phyloP scores from a whole-genome alignment of 2,797 vertebrate species.

The Sebastes nivosus region DNA sequence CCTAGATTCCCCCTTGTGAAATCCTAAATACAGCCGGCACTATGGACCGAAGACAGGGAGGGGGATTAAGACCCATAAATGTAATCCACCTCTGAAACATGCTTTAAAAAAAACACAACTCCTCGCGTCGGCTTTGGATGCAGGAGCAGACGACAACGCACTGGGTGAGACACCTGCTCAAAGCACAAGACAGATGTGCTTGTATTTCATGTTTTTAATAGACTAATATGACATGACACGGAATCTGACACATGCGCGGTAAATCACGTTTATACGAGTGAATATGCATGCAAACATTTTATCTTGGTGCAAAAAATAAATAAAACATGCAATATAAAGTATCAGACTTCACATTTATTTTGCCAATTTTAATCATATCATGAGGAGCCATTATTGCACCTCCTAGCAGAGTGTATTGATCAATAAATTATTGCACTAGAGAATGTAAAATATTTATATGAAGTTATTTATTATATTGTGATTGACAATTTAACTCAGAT shows the following conservation, averaged over 20 bases:
- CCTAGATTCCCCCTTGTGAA: conserved; percentile 47
- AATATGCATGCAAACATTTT: not conserved
- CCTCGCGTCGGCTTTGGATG: not conserved
- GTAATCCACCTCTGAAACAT: conserved; percentile 61
- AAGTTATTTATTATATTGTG: not conserved
- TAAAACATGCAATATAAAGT: not conserved
- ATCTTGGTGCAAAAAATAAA: not conserved
- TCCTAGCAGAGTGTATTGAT: not conserved
- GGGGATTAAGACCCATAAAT: conserved; percentile 51
- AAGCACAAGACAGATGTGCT: not conserved
- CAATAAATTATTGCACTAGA: not conserved
- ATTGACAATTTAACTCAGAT: not conserved
- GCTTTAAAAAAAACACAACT: conserved; percentile 18
- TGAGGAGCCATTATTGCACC: not conserved
- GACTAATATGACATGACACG: not conserved
- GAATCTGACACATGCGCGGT: not conserved
- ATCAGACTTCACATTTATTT: not conserved
- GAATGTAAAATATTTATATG: not conserved
- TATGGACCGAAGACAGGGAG: conserved; percentile 24
- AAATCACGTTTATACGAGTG: not conserved
- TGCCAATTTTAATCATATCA: not conserved
- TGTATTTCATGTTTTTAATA: not conserved
- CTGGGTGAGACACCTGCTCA: not conserved
- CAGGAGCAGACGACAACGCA: not conserved
- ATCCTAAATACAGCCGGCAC: conserved; percentile 42